A percentile compares a stretch with the other conserved stretches of the same genome.
These are phyloP conservation scores for Pseudorhombus dupliciocellatus DNA, from an alignment of 2,113 vertebrate genomes.

Conservation along the genomic window DNA sequence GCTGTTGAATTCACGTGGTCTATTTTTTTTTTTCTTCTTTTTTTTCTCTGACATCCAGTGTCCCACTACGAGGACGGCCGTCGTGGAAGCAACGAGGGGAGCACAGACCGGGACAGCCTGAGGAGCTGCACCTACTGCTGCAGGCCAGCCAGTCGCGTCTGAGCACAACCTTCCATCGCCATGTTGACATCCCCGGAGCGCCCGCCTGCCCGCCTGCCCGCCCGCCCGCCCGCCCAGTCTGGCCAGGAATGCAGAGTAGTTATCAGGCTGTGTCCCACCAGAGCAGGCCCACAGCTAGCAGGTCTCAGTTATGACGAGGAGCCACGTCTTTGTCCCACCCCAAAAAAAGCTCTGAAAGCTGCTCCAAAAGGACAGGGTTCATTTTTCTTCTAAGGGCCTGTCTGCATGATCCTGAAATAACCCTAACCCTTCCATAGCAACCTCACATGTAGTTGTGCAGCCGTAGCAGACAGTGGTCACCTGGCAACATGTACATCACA, in stretches of 20 bases:
- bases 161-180: constrained; percentile 56
- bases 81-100: constrained; percentile 77
- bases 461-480: neutral
- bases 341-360: constrained; percentile 10
- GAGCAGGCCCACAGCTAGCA: constrained; percentile 48
- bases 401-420: constrained; percentile 32
- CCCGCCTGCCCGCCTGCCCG: constrained; percentile 58
- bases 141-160: constrained; percentile 83
- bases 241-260: constrained; percentile 77
- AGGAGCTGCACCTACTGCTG: constrained; percentile 85
- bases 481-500: constrained; percentile 4
- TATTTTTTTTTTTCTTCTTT: neutral
- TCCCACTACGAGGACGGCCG: constrained; percentile 79
- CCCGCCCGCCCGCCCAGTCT: constrained; percentile 74
- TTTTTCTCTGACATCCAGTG: constrained; percentile 58
- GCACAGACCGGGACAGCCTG: constrained; percentile 80
- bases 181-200: constrained; percentile 50
- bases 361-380: constrained; percentile 5
- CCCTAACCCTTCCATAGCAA: neutral
- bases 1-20: neutral
- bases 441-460: constrained; percentile 22
- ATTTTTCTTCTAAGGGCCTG: constrained; percentile 4
- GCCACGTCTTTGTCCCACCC: constrained; percentile 13
- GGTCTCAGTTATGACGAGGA: constrained; percentile 31
- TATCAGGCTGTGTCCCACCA: constrained; percentile 60